Base-by-base conservation (phyloP, 2,888 invertebrate species). In the Tricholauxania praeusta region DNA sequence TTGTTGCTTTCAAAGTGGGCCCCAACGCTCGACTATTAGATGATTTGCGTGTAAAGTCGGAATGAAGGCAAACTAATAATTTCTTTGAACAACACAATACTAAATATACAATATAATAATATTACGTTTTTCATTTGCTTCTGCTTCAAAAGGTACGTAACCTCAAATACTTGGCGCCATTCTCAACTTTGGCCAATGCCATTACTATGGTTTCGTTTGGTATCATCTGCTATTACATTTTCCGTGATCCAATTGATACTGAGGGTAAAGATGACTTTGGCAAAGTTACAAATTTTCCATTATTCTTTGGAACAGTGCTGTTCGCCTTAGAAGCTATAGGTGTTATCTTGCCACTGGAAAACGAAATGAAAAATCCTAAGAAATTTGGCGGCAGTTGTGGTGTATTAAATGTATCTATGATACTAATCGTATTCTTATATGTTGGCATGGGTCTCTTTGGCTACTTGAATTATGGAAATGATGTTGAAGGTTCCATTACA, bases 291-390 rank as follows among this genome's bases (percentile, higher is more conserved):
- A 90, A 92, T 71, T 93, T 96, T 82, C 98, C 99, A 0, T 89
- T 99, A 1, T 99, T 96, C 89, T 97, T 99, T 85, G 98, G 98
- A 55, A 98, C 97, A 0, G 98, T 97, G 0, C 90, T 99, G 65
- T 99, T 97, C 86, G 96, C 99, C 0, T 91, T 99, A 80, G 98
- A 99, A 77, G 71, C 78, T 12, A 79, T 78, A 63, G 78, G 78
- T 19, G 78, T 79, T 22, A 79, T 78, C n/a, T 68, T 78, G 10
- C 79, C 98, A 0, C 85, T 98, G 79, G 97, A 98, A 87, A 98
- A 97, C 85, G 95, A 96, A 85, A 98, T 98, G 97, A 94, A 94
- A 85, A 92, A 92, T 0, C 97, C 97, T 0, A 91, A 91, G 79
- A 89, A 91, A 60, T 97, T 98, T 86, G 93, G 93, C 1, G 93